A percentile compares a stretch with the other conserved stretches of the same genome.
phyloP scores from a whole-genome alignment of 2,113 vertebrate genomes.

The Zootoca vivipara region DNA sequence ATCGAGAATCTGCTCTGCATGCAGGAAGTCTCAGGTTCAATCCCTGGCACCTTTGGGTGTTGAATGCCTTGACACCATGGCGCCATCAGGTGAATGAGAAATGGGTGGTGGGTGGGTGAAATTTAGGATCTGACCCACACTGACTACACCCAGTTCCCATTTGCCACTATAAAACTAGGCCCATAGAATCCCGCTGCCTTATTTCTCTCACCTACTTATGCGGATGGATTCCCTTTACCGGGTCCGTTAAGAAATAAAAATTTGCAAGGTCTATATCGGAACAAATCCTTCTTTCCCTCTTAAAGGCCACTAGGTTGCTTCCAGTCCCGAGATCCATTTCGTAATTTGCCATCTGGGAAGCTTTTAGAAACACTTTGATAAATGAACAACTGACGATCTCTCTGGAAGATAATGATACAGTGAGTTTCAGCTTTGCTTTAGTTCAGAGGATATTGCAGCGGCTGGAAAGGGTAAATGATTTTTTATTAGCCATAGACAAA shows the following conservation, averaged over 20 bases:
- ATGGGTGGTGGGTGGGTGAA: too few relatives aligned
- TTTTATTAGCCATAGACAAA: conserved; percentile 72
- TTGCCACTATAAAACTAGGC: background rate
- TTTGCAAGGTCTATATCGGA: background rate
- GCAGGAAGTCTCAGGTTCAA: too few relatives aligned
- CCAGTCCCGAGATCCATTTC: conserved; percentile 16
- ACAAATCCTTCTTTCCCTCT: background rate
- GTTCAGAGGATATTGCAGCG: conserved; percentile 58
- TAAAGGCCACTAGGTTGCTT: background rate
- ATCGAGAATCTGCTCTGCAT: too few relatives aligned
- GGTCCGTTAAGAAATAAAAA: background rate
- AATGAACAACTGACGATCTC: conserved; percentile 51
- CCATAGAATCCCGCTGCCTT: too few relatives aligned
- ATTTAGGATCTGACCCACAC: too few relatives aligned
- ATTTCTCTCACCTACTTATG: background rate
- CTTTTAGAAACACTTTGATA: conserved; percentile 57
- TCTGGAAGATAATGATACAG: conserved; percentile 56
- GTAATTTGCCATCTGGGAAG: conserved; percentile 38
- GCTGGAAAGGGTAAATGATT: conserved; percentile 62
- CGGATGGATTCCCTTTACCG: background rate
- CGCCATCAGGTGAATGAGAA: too few relatives aligned
- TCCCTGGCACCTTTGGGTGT: too few relatives aligned
- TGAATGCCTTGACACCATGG: too few relatives aligned
- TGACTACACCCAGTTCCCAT: background rate
- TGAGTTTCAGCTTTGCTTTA: conserved; percentile 51